phyloP scores from a whole-genome alignment of 1,140 invertebrate species.

The Phthorimaea operculella region DNA sequence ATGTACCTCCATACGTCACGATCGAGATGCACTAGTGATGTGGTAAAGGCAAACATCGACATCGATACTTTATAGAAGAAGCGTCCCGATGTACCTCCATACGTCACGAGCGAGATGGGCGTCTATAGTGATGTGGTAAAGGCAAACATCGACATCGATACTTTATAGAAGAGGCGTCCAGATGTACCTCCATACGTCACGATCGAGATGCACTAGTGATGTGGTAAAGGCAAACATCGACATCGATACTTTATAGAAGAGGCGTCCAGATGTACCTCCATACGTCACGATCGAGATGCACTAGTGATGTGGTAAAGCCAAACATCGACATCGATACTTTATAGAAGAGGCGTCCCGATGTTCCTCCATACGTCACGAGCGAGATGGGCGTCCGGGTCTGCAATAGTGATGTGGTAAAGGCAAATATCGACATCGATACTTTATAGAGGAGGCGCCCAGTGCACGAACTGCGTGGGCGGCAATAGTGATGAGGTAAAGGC shows the following conservation, averaged over 20 bases:
- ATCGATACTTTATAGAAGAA: conserved; percentile 23
- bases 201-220: conserved; percentile 45
- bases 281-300: conserved; percentile 51
- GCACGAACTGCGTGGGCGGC: conserved; percentile 57
- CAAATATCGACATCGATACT: no score
- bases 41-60: no score
- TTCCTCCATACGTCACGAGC: conserved; percentile 56
- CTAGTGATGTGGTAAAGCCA: background rate
- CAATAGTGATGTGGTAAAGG: conserved; percentile 7
- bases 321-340: conserved; percentile 1
- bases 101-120: conserved; percentile 51
- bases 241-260: conserved; percentile 23
- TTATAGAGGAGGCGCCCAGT: no score
- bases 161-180: no score
- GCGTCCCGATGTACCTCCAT: conserved; percentile 3
- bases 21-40: conserved; percentile 42
- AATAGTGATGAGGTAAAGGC: background rate
- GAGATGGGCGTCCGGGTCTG: conserved; percentile 51
- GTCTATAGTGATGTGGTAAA: conserved; percentile 13
- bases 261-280: background rate
- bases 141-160: no score
- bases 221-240: no score
- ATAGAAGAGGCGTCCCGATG: no score
- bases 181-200: conserved; percentile 33
- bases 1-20: conserved; percentile 35